phyloP scores from a whole-genome alignment of 2,113 vertebrate species.

The Chloropsis cyanopogon region DNA sequence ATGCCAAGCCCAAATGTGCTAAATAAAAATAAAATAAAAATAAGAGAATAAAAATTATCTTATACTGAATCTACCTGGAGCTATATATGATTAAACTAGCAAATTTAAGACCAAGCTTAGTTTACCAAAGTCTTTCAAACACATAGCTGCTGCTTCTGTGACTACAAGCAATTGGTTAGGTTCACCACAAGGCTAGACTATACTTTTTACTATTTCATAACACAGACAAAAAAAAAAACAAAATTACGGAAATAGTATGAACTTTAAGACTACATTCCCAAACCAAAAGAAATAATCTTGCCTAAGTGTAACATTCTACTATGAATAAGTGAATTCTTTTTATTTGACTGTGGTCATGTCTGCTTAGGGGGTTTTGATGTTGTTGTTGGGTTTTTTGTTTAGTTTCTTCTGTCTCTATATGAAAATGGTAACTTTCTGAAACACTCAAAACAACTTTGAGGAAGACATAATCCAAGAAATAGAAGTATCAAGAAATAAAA shows the following conservation, averaged over 20 bases:
- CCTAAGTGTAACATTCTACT: neutral
- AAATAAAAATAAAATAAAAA: neutral
- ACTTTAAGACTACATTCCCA: neutral
- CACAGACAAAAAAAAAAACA: neutral
- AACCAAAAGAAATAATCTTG: neutral
- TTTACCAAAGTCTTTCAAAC: neutral
- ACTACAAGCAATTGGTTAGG: neutral
- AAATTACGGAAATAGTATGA: neutral
- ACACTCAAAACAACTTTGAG: neutral
- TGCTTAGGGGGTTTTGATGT: neutral
- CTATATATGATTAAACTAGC: neutral
- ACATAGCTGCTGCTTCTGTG: neutral
- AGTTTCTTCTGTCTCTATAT: neutral
- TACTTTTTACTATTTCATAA: neutral
- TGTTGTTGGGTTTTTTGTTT: neutral
- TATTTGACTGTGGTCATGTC: neutral
- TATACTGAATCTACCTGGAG: neutral
- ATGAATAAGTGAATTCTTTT: neutral
- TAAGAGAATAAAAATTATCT: neutral
- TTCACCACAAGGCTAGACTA: neutral
- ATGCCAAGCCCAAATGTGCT: neutral
- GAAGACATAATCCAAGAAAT: neutral
- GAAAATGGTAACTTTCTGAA: neutral
- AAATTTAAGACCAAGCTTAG: neutral
- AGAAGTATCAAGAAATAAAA: neutral